These are phyloP conservation scores for Apis dorsata DNA, from an alignment of 1,140 invertebrate genomes.

Conservation along the genomic window DNA sequence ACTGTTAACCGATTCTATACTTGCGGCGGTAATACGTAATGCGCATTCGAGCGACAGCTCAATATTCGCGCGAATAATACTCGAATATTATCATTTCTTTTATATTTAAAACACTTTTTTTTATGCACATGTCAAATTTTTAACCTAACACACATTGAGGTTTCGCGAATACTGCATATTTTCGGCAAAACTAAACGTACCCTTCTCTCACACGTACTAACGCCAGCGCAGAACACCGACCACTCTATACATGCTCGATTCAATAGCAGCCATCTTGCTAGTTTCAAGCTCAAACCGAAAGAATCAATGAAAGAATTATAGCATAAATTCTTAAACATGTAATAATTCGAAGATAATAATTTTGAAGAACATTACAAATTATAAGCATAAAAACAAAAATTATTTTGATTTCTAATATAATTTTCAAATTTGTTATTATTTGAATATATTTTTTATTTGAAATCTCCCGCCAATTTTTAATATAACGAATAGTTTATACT, in stretches of 20 bases:
- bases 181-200: conserved; percentile 31
- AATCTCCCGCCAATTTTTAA: conserved; percentile 24
- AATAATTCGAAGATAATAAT: not conserved
- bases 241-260: conserved; percentile 42
- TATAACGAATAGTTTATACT: too few species aligned
- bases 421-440: not conserved
- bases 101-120: not conserved
- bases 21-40: conserved; percentile 10
- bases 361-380: not conserved
- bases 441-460: conserved; percentile 1
- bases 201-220: conserved; percentile 45
- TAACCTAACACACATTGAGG: conserved; percentile 31
- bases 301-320: conserved; percentile 27
- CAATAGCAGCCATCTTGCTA: conserved; percentile 56
- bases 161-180: conserved; percentile 21
- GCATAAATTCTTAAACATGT: not conserved
- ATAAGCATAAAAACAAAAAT: not conserved
- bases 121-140: conserved; percentile 38
- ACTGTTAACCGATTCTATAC: conserved; percentile 5
- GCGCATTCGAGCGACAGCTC: conserved; percentile 6
- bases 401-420: not conserved
- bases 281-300: conserved; percentile 31
- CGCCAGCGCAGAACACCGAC: conserved; percentile 34
- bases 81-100: conserved; percentile 12
- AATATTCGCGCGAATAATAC: conserved; percentile 19